Evolutionary conservation across 2,113 vertebrate species (phyloP).

Genomic region (Crotalus helleri): DNA sequence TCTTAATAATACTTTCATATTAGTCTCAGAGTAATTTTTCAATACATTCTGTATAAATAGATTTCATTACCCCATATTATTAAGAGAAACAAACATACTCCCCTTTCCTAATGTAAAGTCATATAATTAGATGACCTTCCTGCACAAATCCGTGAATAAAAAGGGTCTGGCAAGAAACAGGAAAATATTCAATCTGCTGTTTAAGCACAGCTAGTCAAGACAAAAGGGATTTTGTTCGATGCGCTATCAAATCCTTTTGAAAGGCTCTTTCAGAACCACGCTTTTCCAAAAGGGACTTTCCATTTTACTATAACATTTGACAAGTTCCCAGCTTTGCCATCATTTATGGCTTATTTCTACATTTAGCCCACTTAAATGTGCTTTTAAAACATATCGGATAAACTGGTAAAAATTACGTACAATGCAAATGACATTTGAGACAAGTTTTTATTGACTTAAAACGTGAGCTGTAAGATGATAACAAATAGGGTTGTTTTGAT

Average conservation of each 20-base stretch:
- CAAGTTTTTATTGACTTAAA: slow-evolving; percentile 80
- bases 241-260: slow-evolving; percentile 50
- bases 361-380: slow-evolving; percentile 63
- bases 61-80: slow-evolving; percentile 72
- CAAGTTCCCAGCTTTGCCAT: slow-evolving; percentile 52
- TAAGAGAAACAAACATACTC: slow-evolving; percentile 66
- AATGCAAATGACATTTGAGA: slow-evolving; percentile 72
- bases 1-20: slow-evolving; percentile 56
- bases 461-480: slow-evolving; percentile 77
- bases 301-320: slow-evolving; percentile 58
- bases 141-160: slow-evolving; percentile 63
- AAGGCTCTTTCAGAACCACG: slow-evolving; percentile 48
- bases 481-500: slow-evolving; percentile 77
- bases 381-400: slow-evolving; percentile 69
- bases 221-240: slow-evolving; percentile 31
- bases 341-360: slow-evolving; percentile 65
- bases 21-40: slow-evolving; percentile 64
- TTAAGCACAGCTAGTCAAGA: slow-evolving; percentile 55
- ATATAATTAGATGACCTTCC: slow-evolving; percentile 65
- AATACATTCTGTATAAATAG: slow-evolving; percentile 73
- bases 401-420: slow-evolving; percentile 73
- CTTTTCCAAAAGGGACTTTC: slow-evolving; percentile 54
- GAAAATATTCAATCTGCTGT: slow-evolving; percentile 62
- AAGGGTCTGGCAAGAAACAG: slow-evolving; percentile 56
- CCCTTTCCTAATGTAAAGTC: slow-evolving; percentile 60